Evolutionary conservation across 2,888 invertebrate species (phyloP).

Genomic region (Globia sparganii): DNA sequence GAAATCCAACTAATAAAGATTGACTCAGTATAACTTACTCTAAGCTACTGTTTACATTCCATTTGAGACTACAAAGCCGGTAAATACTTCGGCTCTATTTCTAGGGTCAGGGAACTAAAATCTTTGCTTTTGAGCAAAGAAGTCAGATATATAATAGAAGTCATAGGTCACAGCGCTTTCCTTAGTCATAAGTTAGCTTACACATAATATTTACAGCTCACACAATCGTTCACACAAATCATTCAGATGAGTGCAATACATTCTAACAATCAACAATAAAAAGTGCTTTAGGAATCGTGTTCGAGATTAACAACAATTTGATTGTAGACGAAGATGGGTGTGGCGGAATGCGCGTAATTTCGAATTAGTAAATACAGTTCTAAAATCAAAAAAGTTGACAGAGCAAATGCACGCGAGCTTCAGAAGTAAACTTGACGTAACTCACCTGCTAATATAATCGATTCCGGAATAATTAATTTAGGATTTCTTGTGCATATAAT

Average conservation of each 20-base stretch:
- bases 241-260: constrained; percentile 81
- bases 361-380: neutral
- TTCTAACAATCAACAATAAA: constrained; percentile 84
- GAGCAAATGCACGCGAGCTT: neutral
- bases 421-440: neutral
- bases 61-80: constrained; percentile 57
- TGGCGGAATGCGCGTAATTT: constrained; percentile 22
- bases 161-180: constrained; percentile 85
- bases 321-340: constrained; percentile 33
- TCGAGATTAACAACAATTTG: constrained; percentile 69
- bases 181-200: constrained; percentile 78
- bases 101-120: constrained; percentile 60
- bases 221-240: constrained; percentile 75
- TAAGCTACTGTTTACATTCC: constrained; percentile 60
- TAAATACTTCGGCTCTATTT: constrained; percentile 46
- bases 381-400: neutral
- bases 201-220: constrained; percentile 83
- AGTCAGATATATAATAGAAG: constrained; percentile 77
- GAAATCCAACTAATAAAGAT: constrained; percentile 50
- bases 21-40: constrained; percentile 52
- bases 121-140: constrained; percentile 81
- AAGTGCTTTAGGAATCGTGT: constrained; percentile 81
- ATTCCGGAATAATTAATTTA: neutral
- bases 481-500: neutral
- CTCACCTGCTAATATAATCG: neutral